Percentiles rank a stretch among this genome's conserved stretches.
phyloP scores from a whole-genome alignment of 2,888 invertebrate genomes.

The Tiphia femorata region DNA sequence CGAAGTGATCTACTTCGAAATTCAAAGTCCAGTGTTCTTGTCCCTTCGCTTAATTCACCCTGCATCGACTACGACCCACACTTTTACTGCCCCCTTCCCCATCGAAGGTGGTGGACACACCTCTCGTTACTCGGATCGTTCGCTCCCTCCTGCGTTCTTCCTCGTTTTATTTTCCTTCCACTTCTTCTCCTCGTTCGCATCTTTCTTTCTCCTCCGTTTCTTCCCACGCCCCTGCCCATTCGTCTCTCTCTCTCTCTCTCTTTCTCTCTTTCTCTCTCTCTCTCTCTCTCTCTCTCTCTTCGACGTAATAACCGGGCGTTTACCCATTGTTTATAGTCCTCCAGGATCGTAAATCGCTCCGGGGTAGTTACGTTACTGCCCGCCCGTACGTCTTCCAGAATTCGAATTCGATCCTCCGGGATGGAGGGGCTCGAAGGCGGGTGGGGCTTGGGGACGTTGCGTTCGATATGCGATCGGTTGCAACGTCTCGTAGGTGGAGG shows the following conservation, averaged over 20 bases:
- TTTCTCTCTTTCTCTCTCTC: slow-evolving; percentile 14
- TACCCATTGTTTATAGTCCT: slow-evolving; percentile 53
- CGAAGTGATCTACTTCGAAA: too few species aligned
- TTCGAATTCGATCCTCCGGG: slow-evolving; percentile 19
- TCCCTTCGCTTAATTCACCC: too few species aligned
- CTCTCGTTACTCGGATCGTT: slow-evolving; percentile 28
- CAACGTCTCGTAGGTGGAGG: slow-evolving; percentile 16
- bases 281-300: slow-evolving; percentile 17
- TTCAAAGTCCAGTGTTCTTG: too few species aligned
- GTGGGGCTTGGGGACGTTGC: neutral
- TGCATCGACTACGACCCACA: too few species aligned
- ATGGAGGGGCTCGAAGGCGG: neutral
- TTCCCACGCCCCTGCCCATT: slow-evolving; percentile 7
- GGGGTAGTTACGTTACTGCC: slow-evolving; percentile 25
- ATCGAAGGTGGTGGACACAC: slow-evolving; percentile 37
- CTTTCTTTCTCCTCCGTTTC: too few species aligned
- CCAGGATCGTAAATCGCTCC: slow-evolving; percentile 40
- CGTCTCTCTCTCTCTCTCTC: slow-evolving; percentile 17
- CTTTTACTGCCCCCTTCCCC: slow-evolving; percentile 19
- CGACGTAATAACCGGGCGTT: slow-evolving; percentile 52
- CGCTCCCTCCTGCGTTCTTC: slow-evolving; percentile 15
- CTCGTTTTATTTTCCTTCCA: slow-evolving; percentile 16
- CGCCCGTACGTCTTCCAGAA: slow-evolving; percentile 25
- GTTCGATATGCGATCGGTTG: slow-evolving; percentile 15
- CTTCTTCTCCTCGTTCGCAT: slow-evolving; percentile 17